Conservation (phyloP, 1,140 invertebrate species). For the Caenorhabditis brenneri region DNA sequence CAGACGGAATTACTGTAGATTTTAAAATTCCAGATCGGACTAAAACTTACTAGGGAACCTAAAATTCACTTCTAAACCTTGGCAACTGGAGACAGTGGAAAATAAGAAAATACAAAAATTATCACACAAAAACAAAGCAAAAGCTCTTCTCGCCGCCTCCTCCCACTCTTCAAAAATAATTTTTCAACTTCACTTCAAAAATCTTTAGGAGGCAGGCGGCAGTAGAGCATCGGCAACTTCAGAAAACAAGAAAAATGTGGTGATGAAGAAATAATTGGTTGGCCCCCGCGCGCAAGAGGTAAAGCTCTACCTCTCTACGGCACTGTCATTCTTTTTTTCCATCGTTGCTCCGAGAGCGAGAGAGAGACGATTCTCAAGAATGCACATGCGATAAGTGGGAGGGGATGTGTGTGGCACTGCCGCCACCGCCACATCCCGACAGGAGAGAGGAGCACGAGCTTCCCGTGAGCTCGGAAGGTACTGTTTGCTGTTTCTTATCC, state of each 20-base stretch:
- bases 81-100: too few relatives aligned
- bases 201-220: background rate
- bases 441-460: constrained; percentile 41
- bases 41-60: too few relatives aligned
- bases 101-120: too few relatives aligned
- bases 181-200: background rate
- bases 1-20: too few relatives aligned
- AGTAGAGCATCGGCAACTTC: constrained; percentile 27
- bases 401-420: constrained; percentile 2
- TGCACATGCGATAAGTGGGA: constrained; percentile 41
- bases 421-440: background rate
- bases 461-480: constrained; percentile 4
- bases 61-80: too few relatives aligned
- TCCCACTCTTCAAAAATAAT: background rate
- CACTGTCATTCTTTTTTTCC: background rate
- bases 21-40: too few relatives aligned
- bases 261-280: constrained; percentile 2
- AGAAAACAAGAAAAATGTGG: constrained; percentile 31
- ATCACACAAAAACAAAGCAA: background rate
- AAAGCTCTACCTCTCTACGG: background rate
- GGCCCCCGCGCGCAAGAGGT: background rate
- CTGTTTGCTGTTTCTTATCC: constrained; percentile 20
- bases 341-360: too few relatives aligned
- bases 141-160: background rate
- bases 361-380: too few relatives aligned